Percentiles rank a stretch among this genome's conserved stretches.
Evolutionary conservation across 2,888 invertebrate species (phyloP).

Genomic region (Schizaphis graminum): DNA sequence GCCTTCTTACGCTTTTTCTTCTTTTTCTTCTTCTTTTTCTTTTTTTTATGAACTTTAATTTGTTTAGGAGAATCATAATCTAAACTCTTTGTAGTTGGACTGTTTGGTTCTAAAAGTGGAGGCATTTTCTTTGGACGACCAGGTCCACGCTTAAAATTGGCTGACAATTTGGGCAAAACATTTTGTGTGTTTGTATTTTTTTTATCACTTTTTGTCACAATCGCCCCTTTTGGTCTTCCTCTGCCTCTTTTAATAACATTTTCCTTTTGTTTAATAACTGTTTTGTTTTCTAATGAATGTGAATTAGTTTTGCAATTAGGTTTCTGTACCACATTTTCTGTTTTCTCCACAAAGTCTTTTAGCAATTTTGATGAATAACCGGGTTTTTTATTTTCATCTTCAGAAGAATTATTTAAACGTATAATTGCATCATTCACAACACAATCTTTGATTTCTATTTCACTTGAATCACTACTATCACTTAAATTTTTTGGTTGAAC

Average conservation of each 20-base stretch:
- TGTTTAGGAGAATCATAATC: constrained; percentile 45
- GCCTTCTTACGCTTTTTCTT: constrained; percentile 56
- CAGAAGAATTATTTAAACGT: constrained; percentile 71
- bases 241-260: constrained; percentile 69
- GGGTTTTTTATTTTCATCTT: constrained; percentile 63
- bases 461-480: constrained; percentile 60
- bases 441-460: constrained; percentile 70
- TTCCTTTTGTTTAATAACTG: constrained; percentile 63
- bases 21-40: constrained; percentile 58
- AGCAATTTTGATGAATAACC: constrained; percentile 82
- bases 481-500: constrained; percentile 66
- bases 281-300: constrained; percentile 68
- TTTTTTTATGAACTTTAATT: constrained; percentile 47
- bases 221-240: constrained; percentile 70
- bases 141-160: constrained; percentile 69
- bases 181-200: constrained; percentile 17
- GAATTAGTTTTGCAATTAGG: constrained; percentile 60
- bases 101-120: constrained; percentile 61
- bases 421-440: constrained; percentile 84
- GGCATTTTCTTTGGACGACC: constrained; percentile 70
- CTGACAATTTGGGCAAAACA: constrained; percentile 55
- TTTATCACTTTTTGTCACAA: neutral
- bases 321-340: constrained; percentile 72
- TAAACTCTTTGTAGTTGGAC: constrained; percentile 54
- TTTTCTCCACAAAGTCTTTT: constrained; percentile 86